Percentiles rank a stretch among this genome's conserved stretches.
Conservation (phyloP, 30 jellyfish, hydroid and myxozoan species). For the Hydra vulgaris region DNA sequence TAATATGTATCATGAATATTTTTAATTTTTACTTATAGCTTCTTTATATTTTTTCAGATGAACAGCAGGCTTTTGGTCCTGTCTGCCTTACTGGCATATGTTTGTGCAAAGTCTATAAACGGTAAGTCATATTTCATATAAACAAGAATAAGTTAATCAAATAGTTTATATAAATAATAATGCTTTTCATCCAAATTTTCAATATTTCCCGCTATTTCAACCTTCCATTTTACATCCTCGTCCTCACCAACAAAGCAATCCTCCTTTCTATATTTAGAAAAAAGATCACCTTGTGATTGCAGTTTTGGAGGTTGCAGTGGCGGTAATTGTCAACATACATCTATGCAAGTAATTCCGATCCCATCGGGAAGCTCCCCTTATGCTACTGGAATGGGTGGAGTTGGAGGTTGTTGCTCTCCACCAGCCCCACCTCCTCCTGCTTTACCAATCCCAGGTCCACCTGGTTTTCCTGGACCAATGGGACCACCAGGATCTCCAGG, state of each 20-base stretch:
- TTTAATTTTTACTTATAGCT: no score
- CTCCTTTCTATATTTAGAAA: slow-evolving; percentile 2
- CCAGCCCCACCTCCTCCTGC: slow-evolving; percentile 84
- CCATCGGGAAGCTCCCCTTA: slow-evolving; percentile 8
- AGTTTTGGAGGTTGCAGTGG: slow-evolving; percentile 19
- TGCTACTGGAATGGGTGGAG: not conserved
- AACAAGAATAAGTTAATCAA: no score
- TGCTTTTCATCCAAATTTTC: not conserved
- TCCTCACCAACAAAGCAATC: not conserved
- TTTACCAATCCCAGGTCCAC: slow-evolving; percentile 94
- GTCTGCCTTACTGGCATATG: not conserved
- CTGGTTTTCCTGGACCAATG: slow-evolving; percentile 73
- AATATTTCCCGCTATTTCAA: not conserved
- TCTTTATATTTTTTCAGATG: not conserved
- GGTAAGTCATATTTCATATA: no score
- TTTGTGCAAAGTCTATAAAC: not conserved
- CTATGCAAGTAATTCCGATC: not conserved
- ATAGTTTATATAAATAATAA: no score
- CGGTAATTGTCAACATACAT: not conserved
- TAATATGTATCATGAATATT: no score
- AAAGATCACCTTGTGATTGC: slow-evolving; percentile 35
- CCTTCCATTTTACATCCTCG: not conserved
- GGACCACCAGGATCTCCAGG: slow-evolving; percentile 95
- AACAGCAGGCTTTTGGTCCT: not conserved
- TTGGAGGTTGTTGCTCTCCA: slow-evolving; percentile 24